phyloP scores from a whole-genome alignment of 2,888 invertebrate genomes.

The Loripinus fragilis region DNA sequence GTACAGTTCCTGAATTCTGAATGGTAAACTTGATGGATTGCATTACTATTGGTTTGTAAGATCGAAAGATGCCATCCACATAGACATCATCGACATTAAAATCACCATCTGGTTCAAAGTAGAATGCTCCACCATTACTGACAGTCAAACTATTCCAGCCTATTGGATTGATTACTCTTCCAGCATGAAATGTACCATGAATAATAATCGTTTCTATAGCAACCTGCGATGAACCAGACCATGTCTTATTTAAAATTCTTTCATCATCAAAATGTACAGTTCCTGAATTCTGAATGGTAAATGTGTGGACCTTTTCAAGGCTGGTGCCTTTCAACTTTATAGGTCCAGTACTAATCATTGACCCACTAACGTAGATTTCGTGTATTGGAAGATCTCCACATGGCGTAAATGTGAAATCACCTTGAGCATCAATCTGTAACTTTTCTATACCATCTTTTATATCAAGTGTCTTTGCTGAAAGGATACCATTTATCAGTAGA shows the following conservation, averaged over 20 bases:
- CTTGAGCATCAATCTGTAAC: slow-evolving; percentile 51
- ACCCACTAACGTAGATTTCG: slow-evolving; percentile 56
- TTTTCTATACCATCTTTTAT: slow-evolving; percentile 52
- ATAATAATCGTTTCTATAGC: slow-evolving; percentile 54
- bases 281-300: slow-evolving; percentile 59
- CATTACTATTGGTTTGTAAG: slow-evolving; percentile 40
- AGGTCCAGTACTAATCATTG: slow-evolving; percentile 53
- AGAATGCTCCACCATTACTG: slow-evolving; percentile 47
- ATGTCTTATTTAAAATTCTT: slow-evolving; percentile 45
- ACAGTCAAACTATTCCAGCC: slow-evolving; percentile 45
- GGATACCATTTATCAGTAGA: slow-evolving; percentile 55
- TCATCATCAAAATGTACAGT: slow-evolving; percentile 58
- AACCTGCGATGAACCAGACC: slow-evolving; percentile 60
- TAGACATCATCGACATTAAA: slow-evolving; percentile 54
- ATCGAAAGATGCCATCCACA: slow-evolving; percentile 51
- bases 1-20: slow-evolving; percentile 55
- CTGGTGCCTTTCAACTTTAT: slow-evolving; percentile 53
- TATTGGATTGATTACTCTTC: slow-evolving; percentile 49
- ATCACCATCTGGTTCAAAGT: slow-evolving; percentile 57
- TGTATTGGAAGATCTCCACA: slow-evolving; percentile 46
- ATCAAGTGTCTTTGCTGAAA: slow-evolving; percentile 48
- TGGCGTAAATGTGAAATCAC: slow-evolving; percentile 61
- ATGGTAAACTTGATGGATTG: slow-evolving; percentile 52
- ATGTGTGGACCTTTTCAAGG: slow-evolving; percentile 39
- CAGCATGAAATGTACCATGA: slow-evolving; percentile 56